Conservation (phyloP, 2,113 vertebrate genomes). For the Crypturellus undulatus region DNA sequence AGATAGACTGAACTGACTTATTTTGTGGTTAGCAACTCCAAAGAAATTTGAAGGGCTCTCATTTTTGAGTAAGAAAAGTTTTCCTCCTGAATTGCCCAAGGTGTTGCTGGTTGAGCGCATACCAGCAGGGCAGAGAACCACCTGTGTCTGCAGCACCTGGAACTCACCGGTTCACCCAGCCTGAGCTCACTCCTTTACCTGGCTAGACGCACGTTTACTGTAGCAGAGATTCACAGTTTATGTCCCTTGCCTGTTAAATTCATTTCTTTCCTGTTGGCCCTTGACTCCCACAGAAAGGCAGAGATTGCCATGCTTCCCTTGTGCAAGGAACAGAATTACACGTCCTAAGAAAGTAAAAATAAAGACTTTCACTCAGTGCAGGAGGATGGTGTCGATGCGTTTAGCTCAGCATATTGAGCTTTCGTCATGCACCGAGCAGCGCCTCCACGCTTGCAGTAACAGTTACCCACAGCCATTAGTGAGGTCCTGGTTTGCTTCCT, state of each 20-base stretch:
- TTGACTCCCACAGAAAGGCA: neutral
- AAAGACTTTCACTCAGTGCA: neutral
- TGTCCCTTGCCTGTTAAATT: neutral
- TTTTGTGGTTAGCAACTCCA: neutral
- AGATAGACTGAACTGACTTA: neutral
- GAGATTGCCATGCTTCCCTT: neutral
- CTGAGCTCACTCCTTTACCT: neutral
- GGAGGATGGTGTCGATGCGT: neutral
- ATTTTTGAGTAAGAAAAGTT: neutral
- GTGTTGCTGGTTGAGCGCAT: neutral
- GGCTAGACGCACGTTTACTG: rapidly evolving
- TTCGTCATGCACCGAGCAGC: neutral
- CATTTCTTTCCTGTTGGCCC: neutral
- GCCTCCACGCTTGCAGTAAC: neutral
- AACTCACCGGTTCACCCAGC: too few species aligned
- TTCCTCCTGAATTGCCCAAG: neutral
- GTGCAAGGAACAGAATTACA: neutral
- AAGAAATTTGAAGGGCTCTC: neutral
- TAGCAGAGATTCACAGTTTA: neutral
- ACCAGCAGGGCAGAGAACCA: neutral
- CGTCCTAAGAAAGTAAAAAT: neutral
- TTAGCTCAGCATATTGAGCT: neutral
- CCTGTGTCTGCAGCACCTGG: neutral
- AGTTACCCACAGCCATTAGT: neutral
- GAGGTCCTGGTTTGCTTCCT: constrained; percentile 6